Evolutionary conservation across 2,797 vertebrate species (phyloP), one percentile per base, ranked within the genome.

Genomic region (Vespertilio murinus): DNA sequence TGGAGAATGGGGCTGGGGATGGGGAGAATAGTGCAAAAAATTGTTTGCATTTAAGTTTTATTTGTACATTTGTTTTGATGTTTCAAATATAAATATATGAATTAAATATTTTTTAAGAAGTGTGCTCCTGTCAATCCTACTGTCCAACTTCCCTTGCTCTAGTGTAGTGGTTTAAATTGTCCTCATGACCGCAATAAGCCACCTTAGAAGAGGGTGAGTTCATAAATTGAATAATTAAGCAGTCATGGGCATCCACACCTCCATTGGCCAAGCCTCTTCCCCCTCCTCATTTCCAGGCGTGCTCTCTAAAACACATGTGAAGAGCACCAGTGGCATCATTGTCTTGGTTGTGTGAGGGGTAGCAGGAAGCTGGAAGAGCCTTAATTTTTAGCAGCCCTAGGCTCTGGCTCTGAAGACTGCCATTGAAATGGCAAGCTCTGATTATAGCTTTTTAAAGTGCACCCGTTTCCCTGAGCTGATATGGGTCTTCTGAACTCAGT

Each of bases 401-500:
- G 59, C 59, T 75, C 88, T 22, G 47, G 71, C 30, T 80, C 67
- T 81, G 69, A 82, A 93, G 30, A 67, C 49, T 65, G 56, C 70
- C 92, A 38, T 74, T 74, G 91, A 88, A 96, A 83, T 73, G 78
- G 65, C 33, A 77, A 91, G 38, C 54, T 67, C 95, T 96, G 95
- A 96, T 92, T 88, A 95, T 23, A 88, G 91, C 81, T 69, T 95
- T 78, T 73, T 54, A 75, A 90, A 35, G 54, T 22, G 30, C 54
- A 85, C 80, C 30, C 85, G 77, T 93, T 91, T 86, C 89, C 92
- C 61, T 64, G 77, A 40, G 23, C 83, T 25, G n/a, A 93, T 33
- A 88, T 89, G 13, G n/a, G 38, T 74, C 93, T 96, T 93, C 87
- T 56, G 84, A 97, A 90, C 84, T 45, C 93, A 90, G 56, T 42